phyloP scores from a whole-genome alignment of 2,113 vertebrate species.

The Megaceryle torquata region DNA sequence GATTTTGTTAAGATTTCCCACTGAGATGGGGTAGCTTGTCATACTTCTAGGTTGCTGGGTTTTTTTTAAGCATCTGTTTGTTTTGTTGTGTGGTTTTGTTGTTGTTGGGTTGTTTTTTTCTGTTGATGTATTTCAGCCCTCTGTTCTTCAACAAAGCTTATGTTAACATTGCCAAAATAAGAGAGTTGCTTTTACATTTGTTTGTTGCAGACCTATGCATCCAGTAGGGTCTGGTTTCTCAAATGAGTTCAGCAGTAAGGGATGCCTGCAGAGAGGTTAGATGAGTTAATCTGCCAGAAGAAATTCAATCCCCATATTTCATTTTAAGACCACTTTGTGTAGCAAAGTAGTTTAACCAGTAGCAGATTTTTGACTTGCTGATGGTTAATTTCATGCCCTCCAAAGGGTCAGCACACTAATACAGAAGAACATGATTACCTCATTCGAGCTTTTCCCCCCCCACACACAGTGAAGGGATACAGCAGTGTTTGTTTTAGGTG shows the following conservation, averaged over 20 bases:
- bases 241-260: conserved; percentile 53
- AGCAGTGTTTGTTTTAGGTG: conserved; percentile 37
- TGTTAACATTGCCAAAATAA: not conserved
- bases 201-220: not conserved
- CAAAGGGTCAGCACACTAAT: conserved; percentile 76
- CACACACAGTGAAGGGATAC: not conserved
- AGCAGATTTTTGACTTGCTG: conserved; percentile 77
- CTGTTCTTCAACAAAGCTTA: not conserved
- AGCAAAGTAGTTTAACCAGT: conserved; percentile 79
- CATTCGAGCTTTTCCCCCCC: conserved; percentile 20
- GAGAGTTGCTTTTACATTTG: not conserved
- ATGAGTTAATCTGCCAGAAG: conserved; percentile 72
- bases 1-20: not conserved
- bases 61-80: not conserved
- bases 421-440: conserved; percentile 66
- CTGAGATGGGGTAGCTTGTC: not conserved
- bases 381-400: conserved; percentile 77
- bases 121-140: not conserved
- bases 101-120: not conserved
- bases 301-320: conserved; percentile 75
- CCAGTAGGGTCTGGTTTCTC: conserved; percentile 21
- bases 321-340: conserved; percentile 76
- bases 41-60: not conserved
- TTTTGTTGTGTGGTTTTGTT: too few relatives aligned
- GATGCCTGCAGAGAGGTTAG: conserved; percentile 68